Evolutionary conservation across 1,140 invertebrate genomes (phyloP), one percentile per base, ranked within the genome.

Genomic region (Coenobita brevimanus): DNA sequence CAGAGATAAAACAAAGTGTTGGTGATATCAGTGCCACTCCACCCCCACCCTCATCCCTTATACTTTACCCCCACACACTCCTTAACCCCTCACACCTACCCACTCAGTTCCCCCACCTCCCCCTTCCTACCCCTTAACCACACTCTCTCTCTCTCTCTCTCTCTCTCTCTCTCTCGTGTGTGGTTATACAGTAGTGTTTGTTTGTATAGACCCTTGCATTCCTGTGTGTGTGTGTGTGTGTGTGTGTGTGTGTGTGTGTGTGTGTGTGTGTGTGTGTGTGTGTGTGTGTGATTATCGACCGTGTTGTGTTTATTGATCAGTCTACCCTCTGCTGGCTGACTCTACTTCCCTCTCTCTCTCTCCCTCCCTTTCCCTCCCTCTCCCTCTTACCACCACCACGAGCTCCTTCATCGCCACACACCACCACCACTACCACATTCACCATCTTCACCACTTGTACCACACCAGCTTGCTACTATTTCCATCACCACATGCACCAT

Each of bases 21-120:
- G n/a, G n/a, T n/a, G n/a, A n/a, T n/a, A n/a, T n/a, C n/a, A n/a
- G n/a, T n/a, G n/a, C n/a, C n/a, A n/a, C n/a, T n/a, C n/a, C n/a
- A n/a, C 15, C 27, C 67, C 67, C 27, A 17, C 27, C 13, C 15
- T 17, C 10, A 69, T 73, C 36, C 36, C 27, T 30, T 33, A 21
- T 0, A 2, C 27, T 3, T 2, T 41, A 15, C 15, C 33, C 21
- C 33, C 21, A 24, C 62, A 6, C 62, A 6, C 21, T 64, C 62
- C 21, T 30, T 30, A n/a, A 8, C 41, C 30, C 24, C 67, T 33
- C 67, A n/a, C 38, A 17, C 43, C 27, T 43, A 43, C 73, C 50
- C 73, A 43, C 73, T 50, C 73, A 30, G 33, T 78, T 43, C 46
- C 73, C 46, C 73, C 46, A 24, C 41, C 43, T 46, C 43, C 41